phyloP scores from a whole-genome alignment of 2,113 vertebrate genomes.

The Tragulus kanchil region DNA sequence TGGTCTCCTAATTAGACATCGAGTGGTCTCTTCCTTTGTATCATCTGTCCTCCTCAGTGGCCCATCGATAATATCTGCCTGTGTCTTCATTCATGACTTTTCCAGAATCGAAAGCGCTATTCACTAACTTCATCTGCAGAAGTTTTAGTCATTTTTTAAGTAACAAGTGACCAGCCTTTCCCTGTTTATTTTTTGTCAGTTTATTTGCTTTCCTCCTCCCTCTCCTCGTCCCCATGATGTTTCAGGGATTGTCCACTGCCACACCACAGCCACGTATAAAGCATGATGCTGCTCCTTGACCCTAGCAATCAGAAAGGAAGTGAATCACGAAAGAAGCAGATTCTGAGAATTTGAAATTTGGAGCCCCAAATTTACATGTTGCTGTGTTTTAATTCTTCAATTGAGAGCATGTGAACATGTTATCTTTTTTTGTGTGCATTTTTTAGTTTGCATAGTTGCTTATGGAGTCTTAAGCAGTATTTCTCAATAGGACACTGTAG shows the following conservation, averaged over 20 bases:
- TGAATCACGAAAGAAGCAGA: neutral
- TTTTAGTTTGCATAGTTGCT: neutral
- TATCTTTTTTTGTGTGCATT: neutral
- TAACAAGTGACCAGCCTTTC: neutral
- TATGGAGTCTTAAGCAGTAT: neutral
- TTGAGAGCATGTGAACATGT: neutral
- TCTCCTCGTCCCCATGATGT: accelerated
- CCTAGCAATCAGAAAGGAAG: neutral
- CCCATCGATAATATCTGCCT: accelerated
- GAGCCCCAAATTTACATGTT: neutral
- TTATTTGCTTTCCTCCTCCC: neutral
- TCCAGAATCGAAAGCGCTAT: neutral
- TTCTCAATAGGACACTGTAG: neutral
- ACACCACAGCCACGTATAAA: accelerated
- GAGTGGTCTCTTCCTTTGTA: neutral
- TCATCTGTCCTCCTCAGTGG: neutral
- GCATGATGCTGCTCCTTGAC: neutral
- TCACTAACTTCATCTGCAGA: neutral
- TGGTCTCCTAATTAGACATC: neutral
- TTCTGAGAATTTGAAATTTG: neutral
- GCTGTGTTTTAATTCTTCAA: neutral
- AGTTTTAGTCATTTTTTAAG: neutral
- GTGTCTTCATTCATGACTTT: neutral
- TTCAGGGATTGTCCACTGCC: neutral
- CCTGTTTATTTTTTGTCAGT: neutral